Base-by-base conservation (phyloP, 2,113 vertebrate species). In the Condylura cristata region DNA sequence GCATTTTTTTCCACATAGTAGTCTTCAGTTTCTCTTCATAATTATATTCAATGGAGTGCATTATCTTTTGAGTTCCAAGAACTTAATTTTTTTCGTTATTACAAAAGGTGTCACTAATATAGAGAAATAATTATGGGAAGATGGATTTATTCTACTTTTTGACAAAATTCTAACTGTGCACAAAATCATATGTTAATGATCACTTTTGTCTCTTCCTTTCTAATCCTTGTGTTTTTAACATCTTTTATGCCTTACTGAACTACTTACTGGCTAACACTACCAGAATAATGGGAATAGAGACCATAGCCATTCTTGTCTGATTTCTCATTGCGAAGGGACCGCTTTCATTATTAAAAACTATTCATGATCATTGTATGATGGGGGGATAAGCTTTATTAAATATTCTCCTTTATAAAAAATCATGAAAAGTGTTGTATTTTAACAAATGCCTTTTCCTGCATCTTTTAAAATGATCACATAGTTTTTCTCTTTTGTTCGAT, bases 41-140 rank as follows among this genome's bases (percentile, higher is more conserved):
- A n/a, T 81, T 91, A 22, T 72, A 37, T 7, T 65, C 32, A 30
- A 1, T 81, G 1, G 60, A 75, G 66, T 91, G 34, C 53, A 18
- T 86, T 53, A 41, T 60, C 24, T 85, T 53, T 90, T 96, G 85
- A 72, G 66, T 88, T 88, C 24, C 14, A 84, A 56, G 39, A n/a
- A 93, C 22, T 83, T 88, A 63, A 56, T 90, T 34, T 44, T 44
- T 95, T 75, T 70, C 89, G 24, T 80, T 37, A 22, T 87, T 86
- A 12, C 56, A 70, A 53, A 92, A 89, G 10, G 44, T 74, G 10
- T 80, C 8, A 39, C 48, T 63, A 68, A 65, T 65, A 41, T 18
- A 83, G 66, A 46, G 37, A 78, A 78, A 81, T 76, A 39, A n/a
- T 72, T 82, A 34, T 86, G 58, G 24, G 26, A 88, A 79, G 41